Conservation (phyloP, 2,113 vertebrate species). For the Halichoerus grypus region DNA sequence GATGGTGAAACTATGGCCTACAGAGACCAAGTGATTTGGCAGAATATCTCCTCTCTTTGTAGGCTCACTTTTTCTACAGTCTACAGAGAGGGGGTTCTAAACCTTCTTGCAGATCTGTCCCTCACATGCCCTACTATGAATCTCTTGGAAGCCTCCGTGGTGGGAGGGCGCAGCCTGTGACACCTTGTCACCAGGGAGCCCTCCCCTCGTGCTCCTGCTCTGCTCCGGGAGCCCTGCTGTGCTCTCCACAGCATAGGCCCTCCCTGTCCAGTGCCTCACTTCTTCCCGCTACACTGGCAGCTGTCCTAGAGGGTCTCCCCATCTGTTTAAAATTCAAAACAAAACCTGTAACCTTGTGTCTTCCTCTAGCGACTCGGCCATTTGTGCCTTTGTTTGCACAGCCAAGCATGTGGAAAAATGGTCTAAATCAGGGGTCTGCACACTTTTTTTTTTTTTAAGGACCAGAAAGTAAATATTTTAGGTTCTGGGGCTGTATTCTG, state of each 20-base stretch:
- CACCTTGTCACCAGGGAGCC: background rate
- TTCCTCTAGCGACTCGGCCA: background rate
- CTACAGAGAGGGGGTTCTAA: background rate
- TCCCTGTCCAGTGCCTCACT: background rate
- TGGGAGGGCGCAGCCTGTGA: background rate
- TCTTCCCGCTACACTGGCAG: background rate
- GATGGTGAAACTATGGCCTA: background rate
- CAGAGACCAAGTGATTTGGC: conserved; percentile 46
- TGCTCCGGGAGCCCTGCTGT: background rate
- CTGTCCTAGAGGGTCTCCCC: background rate
- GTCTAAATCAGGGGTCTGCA: background rate
- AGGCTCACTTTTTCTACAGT: background rate
- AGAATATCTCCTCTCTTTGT: background rate
- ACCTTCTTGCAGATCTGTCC: background rate
- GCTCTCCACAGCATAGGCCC: background rate
- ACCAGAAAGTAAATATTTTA: background rate
- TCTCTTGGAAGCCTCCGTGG: background rate
- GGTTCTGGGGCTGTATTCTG: background rate
- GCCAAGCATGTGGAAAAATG: background rate
- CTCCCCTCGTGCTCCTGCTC: background rate
- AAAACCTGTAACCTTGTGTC: background rate
- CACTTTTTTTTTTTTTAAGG: background rate
- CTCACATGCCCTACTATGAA: background rate
- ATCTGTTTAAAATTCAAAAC: background rate
- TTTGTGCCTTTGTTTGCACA: conserved; percentile 19